Base-by-base conservation (phyloP, 2,113 vertebrate species). In the Chrysochloris asiatica region DNA sequence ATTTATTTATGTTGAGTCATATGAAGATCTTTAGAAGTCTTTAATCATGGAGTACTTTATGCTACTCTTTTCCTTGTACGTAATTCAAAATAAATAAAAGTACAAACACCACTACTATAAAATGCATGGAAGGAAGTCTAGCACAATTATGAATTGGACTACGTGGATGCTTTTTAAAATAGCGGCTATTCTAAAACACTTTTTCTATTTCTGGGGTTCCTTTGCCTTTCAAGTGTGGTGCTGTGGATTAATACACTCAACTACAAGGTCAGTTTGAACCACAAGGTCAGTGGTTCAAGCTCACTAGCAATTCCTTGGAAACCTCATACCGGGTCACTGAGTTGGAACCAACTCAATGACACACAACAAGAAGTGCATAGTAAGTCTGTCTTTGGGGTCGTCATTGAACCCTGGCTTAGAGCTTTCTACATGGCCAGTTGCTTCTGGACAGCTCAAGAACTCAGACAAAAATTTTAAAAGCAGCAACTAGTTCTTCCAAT, bases 1-100 rank as follows among this genome's bases (percentile, higher is more conserved):
- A 80, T 50, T 71, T 63, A 63, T 82, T 75, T 59, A 86, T 79
- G 7, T 67, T 90, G 48, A 38, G 36, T 87, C 86, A 69, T 83
- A 78, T 52, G 11, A 86, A 83, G 83, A 80, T 83, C 52, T 63
- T 83, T 11, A 83, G 48, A 83, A 56, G 43, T 30, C 36, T 52
- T 52, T 56, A 79, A n/a, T n/a, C 48, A 48, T 21, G 38, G 5
- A 83, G 36, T 75, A 59, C 26, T 72, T 86, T 30, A 21, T 81
- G 61, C n/a, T n/a, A 75, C 8, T 11, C 36, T 56, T 59, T 69
- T 21, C 3, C 22, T 48, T 61, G 12, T 41, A 80, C 41, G 9
- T 54, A 79, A 52, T 90, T 75, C 59, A 52, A 77, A 65, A 50
- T 10, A 59, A 59, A 59, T 28, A 28, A n/a, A n/a, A 59, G 22